phyloP scores from a whole-genome alignment of 2,888 invertebrate genomes.

The Lampropteryx suffumata region DNA sequence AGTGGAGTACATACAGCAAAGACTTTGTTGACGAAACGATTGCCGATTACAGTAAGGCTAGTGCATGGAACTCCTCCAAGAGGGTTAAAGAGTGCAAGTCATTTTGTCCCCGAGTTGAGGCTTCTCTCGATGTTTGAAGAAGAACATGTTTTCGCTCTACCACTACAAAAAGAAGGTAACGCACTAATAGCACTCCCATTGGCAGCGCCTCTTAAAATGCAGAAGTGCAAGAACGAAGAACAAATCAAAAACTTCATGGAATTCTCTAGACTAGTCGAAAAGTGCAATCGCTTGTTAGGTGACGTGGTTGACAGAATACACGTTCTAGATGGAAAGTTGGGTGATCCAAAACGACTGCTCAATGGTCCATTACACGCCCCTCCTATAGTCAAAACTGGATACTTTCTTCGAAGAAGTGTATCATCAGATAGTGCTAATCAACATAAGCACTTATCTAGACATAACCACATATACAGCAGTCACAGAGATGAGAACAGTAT shows the following conservation, averaged over 20 bases:
- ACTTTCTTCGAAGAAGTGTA: constrained; percentile 88
- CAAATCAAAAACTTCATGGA: constrained; percentile 89
- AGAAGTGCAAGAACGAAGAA: constrained; percentile 91
- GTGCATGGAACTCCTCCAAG: constrained; percentile 95
- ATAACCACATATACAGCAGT: constrained; percentile 78
- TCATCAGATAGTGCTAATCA: constrained; percentile 89
- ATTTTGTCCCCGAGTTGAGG: constrained; percentile 93
- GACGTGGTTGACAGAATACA: constrained; percentile 92
- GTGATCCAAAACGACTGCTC: constrained; percentile 83
- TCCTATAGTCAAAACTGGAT: constrained; percentile 84
- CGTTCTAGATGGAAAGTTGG: constrained; percentile 90
- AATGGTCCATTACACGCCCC: constrained; percentile 71
- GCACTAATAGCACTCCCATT: constrained; percentile 91
- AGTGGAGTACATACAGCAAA: constrained; percentile 96
- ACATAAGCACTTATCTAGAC: constrained; percentile 77
- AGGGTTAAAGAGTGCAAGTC: constrained; percentile 90
- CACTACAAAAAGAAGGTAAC: constrained; percentile 90
- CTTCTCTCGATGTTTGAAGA: constrained; percentile 93
- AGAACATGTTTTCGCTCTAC: constrained; percentile 92
- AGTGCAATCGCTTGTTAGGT: constrained; percentile 87
- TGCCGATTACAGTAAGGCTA: constrained; percentile 95
- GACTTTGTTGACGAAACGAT: constrained; percentile 92
- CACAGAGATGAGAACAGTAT: constrained; percentile 86
- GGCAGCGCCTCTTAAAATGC: constrained; percentile 92
- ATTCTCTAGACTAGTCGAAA: constrained; percentile 90